These are phyloP conservation scores for Drosophila subquinaria DNA, from an alignment of 2,888 invertebrate genomes.

Conservation along the genomic window DNA sequence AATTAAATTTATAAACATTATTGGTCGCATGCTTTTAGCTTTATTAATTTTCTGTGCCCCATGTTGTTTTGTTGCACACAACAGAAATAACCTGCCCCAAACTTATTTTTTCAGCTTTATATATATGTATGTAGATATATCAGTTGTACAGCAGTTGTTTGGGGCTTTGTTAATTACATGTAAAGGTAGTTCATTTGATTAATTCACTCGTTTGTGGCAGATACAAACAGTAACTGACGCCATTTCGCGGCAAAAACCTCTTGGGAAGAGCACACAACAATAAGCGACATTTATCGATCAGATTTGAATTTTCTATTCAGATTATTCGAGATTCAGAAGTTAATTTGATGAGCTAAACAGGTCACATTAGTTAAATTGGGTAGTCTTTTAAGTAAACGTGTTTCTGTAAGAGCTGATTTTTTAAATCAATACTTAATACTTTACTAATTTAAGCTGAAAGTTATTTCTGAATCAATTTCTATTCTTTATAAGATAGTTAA, in stretches of 20 bases:
- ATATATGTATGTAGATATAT: background rate
- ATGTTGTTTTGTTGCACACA: constrained; percentile 61
- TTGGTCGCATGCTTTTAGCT: constrained; percentile 76
- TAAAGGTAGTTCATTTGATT: constrained; percentile 54
- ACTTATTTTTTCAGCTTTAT: background rate
- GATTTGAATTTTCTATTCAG: constrained; percentile 15
- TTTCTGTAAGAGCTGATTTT: background rate
- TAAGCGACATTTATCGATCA: constrained; percentile 35
- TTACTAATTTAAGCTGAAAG: background rate
- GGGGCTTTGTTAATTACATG: constrained; percentile 71
- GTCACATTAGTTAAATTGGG: background rate
- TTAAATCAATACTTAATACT: background rate
- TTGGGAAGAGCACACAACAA: constrained; percentile 19
- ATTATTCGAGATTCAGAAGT: background rate
- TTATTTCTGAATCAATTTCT: no score
- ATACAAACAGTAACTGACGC: constrained; percentile 18
- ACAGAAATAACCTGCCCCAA: constrained; percentile 19
- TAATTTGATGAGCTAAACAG: background rate
- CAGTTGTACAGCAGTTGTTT: constrained; percentile 17
- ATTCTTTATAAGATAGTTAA: no score
- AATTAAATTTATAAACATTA: constrained; percentile 81
- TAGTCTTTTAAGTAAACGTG: background rate
- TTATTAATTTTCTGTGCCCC: constrained; percentile 70
- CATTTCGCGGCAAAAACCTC: background rate
- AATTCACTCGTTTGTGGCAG: constrained; percentile 48